Evolutionary conservation across 2,888 invertebrate species (phyloP), one percentile per base, ranked within the genome.

Genomic region (Brassicogethes aeneus): DNA sequence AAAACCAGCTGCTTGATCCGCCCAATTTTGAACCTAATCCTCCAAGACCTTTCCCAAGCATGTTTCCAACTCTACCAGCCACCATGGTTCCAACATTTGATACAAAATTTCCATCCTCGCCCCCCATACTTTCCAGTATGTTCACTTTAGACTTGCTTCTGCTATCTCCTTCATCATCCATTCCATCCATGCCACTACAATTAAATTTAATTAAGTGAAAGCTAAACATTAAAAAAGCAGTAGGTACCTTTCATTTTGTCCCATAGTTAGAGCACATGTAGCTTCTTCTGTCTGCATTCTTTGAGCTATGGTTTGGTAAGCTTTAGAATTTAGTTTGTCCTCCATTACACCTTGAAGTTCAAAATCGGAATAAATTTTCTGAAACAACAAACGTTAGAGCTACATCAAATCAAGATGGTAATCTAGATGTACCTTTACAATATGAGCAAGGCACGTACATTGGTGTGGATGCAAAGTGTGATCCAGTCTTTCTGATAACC

Each of bases 281-380:
- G 93, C 92, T 71, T 96, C 95, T 66, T 94, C 94, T 15, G 97
- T 91, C 70, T 94, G 92, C 85, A 99, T 89, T 56, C 99, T 79
- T 55, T 87, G 85, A 42, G 87, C 84, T 55, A 97, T 87, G 45
- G 82, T 85, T 72, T 93, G 90, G 75, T 97, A 97, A 54, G 82
- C 81, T 74, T 95, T 95, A 47, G 91, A 92, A 73, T 95, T 94
- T 43, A 99, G 74, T 68, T 92, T 91, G 66, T 96, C 95, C 62
- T 97, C 96, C 69, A 93, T 91, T 34, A 99, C 95, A 51, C 97
- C 97, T 74, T 99, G 97, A 45, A 99, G 79, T 73, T 97, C 97
- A 71, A 97, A 99, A 72, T 99, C 97, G 36, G 94, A 91, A 75
- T 95, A 96, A 69, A 96, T 83, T 86, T 99, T 99, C 91, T 97